Conservation (phyloP, 2,113 vertebrate genomes). For the Macrotus californicus region DNA sequence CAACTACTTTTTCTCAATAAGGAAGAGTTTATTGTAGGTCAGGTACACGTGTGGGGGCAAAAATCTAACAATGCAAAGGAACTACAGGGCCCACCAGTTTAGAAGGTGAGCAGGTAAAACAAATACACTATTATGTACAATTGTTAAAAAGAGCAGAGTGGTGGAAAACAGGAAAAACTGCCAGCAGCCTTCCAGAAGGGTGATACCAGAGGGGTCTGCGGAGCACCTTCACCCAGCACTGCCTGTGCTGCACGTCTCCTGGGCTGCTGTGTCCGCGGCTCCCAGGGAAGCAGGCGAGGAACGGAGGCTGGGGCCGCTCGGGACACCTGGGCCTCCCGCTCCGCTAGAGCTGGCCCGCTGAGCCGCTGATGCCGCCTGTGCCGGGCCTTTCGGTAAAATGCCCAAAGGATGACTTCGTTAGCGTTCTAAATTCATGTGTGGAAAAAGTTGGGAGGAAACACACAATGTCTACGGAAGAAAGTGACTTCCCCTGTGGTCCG, state of each 20-base stretch:
- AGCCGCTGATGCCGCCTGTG: not conserved
- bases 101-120: conserved; percentile 32
- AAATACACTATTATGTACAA: conserved; percentile 50
- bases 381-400: not conserved
- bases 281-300: not conserved
- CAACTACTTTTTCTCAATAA: not conserved
- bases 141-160: conserved; percentile 53
- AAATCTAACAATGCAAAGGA: conserved; percentile 40
- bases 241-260: not conserved
- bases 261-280: not conserved
- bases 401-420: not conserved
- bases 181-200: conserved; percentile 70
- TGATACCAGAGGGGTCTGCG: not conserved
- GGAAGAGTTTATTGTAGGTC: conserved; percentile 65
- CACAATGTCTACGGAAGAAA: not conserved
- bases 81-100: not conserved
- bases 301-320: not conserved
- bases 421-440: not conserved
- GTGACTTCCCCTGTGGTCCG: not conserved
- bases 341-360: not conserved
- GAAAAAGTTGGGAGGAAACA: not conserved
- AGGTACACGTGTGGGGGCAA: conserved; percentile 32
- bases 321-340: not conserved
- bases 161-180: conserved; percentile 62
- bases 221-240: not conserved